phyloP scores from a whole-genome alignment of 1,140 invertebrate genomes.

The Helicoverpa zea region DNA sequence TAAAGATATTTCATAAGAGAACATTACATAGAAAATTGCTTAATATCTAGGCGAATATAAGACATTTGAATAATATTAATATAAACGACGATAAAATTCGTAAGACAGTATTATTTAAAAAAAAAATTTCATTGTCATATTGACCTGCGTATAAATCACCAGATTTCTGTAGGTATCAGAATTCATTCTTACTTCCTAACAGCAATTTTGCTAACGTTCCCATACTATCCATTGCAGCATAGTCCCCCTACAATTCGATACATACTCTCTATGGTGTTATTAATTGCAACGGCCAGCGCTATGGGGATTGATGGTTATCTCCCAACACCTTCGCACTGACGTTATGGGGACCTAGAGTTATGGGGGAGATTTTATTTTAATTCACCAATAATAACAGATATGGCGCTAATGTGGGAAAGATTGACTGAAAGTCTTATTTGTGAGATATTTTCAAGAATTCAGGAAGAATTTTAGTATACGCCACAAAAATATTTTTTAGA shows the following conservation, averaged over 20 bases:
- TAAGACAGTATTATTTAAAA: no score
- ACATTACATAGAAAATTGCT: no score
- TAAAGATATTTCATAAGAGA: no score
- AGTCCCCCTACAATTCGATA: conserved; percentile 12
- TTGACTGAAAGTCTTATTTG: no score
- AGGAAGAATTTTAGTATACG: not conserved
- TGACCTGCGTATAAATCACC: no score
- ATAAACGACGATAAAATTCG: no score
- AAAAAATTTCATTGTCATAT: no score
- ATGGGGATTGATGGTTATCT: conserved; percentile 49
- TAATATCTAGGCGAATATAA: no score
- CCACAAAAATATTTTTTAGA: not conserved
- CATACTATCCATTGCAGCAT: not conserved
- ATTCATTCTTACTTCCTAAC: no score
- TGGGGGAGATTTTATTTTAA: conserved; percentile 2
- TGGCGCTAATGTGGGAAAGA: conserved; percentile 29
- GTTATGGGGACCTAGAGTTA: conserved; percentile 34
- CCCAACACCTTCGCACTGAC: conserved; percentile 23
- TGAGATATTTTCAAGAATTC: not conserved
- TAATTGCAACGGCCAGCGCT: conserved; percentile 57
- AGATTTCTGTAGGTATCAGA: no score
- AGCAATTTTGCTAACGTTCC: no score
- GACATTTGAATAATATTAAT: no score
- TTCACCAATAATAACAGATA: not conserved
- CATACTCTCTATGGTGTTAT: conserved; percentile 58